These are phyloP conservation scores for Rhineura floridana DNA, from an alignment of 2,113 vertebrate species.

Conservation along the genomic window DNA sequence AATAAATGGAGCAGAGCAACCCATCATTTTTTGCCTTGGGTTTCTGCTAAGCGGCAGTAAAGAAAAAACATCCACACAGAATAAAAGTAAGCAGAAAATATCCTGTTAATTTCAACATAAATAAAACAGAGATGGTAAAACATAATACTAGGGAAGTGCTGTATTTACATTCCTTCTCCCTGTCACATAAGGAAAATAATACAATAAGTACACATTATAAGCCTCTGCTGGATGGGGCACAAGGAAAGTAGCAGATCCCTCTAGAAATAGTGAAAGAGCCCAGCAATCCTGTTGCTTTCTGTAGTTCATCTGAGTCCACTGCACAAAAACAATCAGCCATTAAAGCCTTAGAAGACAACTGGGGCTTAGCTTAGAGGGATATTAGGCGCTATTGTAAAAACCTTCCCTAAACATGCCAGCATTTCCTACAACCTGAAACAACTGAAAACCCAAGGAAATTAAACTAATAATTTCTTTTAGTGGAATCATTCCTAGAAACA, in stretches of 20 bases:
- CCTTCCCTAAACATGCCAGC: slow-evolving; percentile 26
- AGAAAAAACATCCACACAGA: not conserved
- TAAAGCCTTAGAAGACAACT: slow-evolving; percentile 28
- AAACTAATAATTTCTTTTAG: not conserved
- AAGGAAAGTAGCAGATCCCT: not conserved
- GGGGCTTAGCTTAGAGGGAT: slow-evolving; percentile 40
- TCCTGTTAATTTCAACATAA: not conserved
- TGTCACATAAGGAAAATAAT: rapidly evolving
- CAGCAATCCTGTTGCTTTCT: not conserved
- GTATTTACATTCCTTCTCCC: not conserved
- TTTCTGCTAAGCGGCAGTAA: not conserved
- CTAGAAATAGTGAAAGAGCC: not conserved
- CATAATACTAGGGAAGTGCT: rapidly evolving
- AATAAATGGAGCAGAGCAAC: not conserved
- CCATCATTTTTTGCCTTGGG: rapidly evolving
- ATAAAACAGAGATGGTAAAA: not conserved
- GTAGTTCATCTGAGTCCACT: slow-evolving; percentile 54
- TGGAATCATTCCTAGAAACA: not conserved
- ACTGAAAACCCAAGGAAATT: not conserved
- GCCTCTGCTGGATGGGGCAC: not conserved
- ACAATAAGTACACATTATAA: not conserved
- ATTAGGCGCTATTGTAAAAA: slow-evolving; percentile 55
- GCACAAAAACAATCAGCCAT: slow-evolving; percentile 55
- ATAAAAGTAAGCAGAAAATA: not conserved
- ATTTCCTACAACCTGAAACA: not conserved